A percentile compares a stretch with the other conserved stretches of the same genome.
Evolutionary conservation across 1,140 invertebrate species (phyloP).

Genomic region (Campoletis sonorensis): DNA sequence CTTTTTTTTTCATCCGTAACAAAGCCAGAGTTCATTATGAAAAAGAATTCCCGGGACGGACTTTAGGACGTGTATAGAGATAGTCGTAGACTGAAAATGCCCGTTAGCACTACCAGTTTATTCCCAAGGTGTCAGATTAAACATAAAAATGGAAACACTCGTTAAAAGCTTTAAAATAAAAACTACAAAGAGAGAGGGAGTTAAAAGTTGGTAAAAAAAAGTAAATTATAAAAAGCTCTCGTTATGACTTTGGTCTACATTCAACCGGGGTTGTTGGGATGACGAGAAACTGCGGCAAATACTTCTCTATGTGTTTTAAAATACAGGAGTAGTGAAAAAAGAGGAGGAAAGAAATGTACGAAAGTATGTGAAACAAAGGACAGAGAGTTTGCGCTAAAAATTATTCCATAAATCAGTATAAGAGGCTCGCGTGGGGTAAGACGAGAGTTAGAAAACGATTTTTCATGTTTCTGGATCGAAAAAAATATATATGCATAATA

Average conservation of each 20-base stretch:
- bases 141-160: constrained; percentile 29
- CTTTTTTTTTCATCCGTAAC: background rate
- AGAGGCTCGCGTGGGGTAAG: background rate
- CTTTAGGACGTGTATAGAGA: background rate
- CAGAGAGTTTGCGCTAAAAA: background rate
- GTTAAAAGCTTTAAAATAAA: constrained; percentile 47
- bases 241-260: background rate
- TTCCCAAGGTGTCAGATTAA: background rate
- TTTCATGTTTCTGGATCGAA: background rate
- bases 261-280: background rate
- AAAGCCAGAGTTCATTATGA: background rate
- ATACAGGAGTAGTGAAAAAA: background rate
- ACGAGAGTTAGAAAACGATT: background rate
- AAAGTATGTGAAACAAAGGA: background rate
- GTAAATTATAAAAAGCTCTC: background rate
- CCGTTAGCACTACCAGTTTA: constrained; percentile 2
- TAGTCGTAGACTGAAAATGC: background rate
- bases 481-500: background rate
- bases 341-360: background rate
- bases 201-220: background rate
- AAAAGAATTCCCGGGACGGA: background rate
- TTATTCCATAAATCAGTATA: constrained; percentile 11
- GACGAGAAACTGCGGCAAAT: background rate
- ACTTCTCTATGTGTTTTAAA: background rate
- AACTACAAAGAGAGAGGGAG: background rate